Percentiles rank a stretch among this genome's conserved stretches.
Evolutionary conservation across 1,140 invertebrate species (phyloP).

Genomic region (Araneus ventricosus): DNA sequence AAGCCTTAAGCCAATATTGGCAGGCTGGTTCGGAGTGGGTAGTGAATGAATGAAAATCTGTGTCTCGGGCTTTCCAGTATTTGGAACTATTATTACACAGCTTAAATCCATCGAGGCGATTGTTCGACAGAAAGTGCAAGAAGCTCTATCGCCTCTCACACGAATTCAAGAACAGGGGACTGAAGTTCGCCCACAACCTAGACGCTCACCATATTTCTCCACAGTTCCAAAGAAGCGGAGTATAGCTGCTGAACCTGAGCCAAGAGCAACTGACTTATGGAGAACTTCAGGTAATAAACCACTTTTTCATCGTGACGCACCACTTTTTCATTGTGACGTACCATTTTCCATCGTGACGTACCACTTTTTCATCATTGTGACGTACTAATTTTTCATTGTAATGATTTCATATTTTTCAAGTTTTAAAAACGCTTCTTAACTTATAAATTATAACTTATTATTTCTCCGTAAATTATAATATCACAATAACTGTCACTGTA

Average conservation of each 20-base stretch:
- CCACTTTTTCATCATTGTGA: too few species aligned
- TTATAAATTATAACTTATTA: too few species aligned
- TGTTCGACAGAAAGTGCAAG: neutral
- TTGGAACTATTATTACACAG: neutral
- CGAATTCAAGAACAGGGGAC: neutral
- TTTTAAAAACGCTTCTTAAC: too few species aligned
- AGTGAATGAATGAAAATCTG: too few species aligned
- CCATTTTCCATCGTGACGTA: too few species aligned
- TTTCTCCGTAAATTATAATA: too few species aligned
- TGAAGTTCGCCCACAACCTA: neutral
- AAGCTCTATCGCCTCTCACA: neutral
- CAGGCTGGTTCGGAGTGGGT: too few species aligned
- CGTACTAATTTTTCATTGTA: too few species aligned
- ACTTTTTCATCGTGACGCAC: neutral
- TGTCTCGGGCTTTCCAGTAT: neutral
- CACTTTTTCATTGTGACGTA: too few species aligned
- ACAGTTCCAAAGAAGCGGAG: neutral
- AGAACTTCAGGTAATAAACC: neutral
- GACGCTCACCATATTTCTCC: neutral
- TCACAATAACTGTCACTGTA: too few species aligned
- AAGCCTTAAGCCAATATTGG: too few species aligned
- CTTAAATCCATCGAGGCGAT: neutral
- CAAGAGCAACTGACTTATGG: neutral
- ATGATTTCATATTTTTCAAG: too few species aligned
- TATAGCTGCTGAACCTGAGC: neutral